Percentiles rank a stretch among this genome's conserved stretches.
Conservation (phyloP, 2,113 vertebrate species). For the Trochalopteron elliotii region DNA sequence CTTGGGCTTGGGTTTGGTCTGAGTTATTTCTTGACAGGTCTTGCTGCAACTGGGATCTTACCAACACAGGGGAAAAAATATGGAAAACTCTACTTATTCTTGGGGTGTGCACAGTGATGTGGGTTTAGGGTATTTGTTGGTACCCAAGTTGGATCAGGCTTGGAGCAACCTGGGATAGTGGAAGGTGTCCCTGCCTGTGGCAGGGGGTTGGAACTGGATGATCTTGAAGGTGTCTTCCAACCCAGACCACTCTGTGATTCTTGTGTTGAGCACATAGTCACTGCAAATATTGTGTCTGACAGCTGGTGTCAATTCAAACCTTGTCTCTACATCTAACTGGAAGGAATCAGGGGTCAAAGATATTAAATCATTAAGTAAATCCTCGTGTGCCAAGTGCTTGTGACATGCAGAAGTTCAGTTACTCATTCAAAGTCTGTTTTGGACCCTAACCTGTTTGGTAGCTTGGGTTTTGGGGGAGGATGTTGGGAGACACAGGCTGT, state of each 20-base stretch:
- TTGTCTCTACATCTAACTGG: background rate
- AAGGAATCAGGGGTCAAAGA: background rate
- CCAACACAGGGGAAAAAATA: rapidly evolving
- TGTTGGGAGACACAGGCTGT: background rate
- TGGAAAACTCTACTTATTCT: background rate
- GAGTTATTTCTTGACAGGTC: background rate
- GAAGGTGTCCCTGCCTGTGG: background rate
- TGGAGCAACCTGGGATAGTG: background rate
- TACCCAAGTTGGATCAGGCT: background rate
- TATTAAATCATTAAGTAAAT: background rate
- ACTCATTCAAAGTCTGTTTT: background rate
- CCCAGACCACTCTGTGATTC: background rate
- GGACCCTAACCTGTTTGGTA: background rate
- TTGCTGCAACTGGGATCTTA: background rate
- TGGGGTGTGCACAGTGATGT: background rate
- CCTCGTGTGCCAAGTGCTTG: background rate
- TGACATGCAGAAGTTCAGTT: background rate
- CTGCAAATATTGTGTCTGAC: background rate
- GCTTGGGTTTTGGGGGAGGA: background rate
- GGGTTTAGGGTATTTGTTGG: background rate
- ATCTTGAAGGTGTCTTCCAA: background rate
- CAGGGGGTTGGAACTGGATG: background rate
- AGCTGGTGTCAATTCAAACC: background rate
- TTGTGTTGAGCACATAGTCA: background rate
- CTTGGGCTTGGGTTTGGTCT: background rate